Evolutionary conservation across 2,888 invertebrate species (phyloP).

Genomic region (Papilio protenor): DNA sequence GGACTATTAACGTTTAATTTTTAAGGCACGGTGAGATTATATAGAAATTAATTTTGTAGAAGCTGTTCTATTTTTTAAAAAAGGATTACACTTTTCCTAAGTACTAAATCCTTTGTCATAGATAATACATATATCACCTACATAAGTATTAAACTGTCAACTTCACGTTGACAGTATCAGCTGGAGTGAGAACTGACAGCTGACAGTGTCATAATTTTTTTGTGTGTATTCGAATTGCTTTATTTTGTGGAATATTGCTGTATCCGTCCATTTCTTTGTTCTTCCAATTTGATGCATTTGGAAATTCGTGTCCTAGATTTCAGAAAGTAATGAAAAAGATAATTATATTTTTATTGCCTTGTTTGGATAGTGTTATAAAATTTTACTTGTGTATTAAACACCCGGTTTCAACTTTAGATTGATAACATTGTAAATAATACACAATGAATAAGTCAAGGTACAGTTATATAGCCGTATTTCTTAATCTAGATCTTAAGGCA

Average conservation of each 20-base stretch:
- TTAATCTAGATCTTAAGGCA: background rate
- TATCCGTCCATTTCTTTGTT: conserved; percentile 22
- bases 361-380: background rate
- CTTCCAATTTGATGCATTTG: conserved; percentile 17
- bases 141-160: background rate
- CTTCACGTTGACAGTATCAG: background rate
- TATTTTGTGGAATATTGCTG: conserved; percentile 8
- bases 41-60: too few relatives aligned
- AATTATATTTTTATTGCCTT: background rate
- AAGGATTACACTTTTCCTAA: too few relatives aligned
- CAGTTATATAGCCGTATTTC: background rate
- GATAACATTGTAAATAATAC: conserved; percentile 18
- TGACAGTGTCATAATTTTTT: background rate
- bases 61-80: too few relatives aligned
- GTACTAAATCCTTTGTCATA: too few relatives aligned
- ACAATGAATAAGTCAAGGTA: conserved; percentile 66
- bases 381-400: background rate
- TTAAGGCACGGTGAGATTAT: too few relatives aligned
- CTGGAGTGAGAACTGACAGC: background rate
- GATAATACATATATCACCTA: too few relatives aligned
- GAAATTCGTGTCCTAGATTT: background rate
- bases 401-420: conserved; percentile 9
- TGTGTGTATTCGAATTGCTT: background rate
- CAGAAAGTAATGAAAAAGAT: conserved; percentile 23
- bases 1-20: too few relatives aligned